A percentile compares a stretch with the other conserved stretches of the same genome.
phyloP scores from a whole-genome alignment of 2,113 vertebrate species.

The Hyla sarda region DNA sequence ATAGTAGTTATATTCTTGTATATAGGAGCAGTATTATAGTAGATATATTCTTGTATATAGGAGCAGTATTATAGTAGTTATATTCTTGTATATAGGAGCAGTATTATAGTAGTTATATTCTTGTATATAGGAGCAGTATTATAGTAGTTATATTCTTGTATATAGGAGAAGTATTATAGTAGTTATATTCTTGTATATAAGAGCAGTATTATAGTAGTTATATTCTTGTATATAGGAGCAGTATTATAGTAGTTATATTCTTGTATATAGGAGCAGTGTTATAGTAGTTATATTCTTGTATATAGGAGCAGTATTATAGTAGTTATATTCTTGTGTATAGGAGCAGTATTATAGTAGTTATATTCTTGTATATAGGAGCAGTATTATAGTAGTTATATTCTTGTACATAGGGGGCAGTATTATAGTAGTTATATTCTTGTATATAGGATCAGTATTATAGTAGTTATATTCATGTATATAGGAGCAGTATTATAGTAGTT shows the following conservation, averaged over 20 bases:
- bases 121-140: background rate
- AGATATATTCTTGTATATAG: background rate
- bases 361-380: slow-evolving; percentile 1
- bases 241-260: background rate
- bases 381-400: slow-evolving; percentile 15
- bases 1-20: slow-evolving; percentile 8
- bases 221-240: background rate
- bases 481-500: background rate
- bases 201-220: slow-evolving; percentile 2
- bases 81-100: background rate
- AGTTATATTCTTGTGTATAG: background rate
- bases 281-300: background rate
- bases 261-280: background rate
- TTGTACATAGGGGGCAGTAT: background rate
- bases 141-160: background rate
- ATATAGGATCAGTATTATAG: slow-evolving; percentile 1
- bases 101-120: slow-evolving; percentile 8
- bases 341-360: background rate
- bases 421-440: slow-evolving; percentile 4
- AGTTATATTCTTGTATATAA: slow-evolving; percentile 3
- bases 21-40: slow-evolving; percentile 4
- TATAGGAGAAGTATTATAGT: background rate
- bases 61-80: slow-evolving; percentile 1
- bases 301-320: background rate
- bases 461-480: background rate